These are phyloP conservation scores for Chauna torquata DNA, from an alignment of 2,113 vertebrate genomes.

Conservation along the genomic window DNA sequence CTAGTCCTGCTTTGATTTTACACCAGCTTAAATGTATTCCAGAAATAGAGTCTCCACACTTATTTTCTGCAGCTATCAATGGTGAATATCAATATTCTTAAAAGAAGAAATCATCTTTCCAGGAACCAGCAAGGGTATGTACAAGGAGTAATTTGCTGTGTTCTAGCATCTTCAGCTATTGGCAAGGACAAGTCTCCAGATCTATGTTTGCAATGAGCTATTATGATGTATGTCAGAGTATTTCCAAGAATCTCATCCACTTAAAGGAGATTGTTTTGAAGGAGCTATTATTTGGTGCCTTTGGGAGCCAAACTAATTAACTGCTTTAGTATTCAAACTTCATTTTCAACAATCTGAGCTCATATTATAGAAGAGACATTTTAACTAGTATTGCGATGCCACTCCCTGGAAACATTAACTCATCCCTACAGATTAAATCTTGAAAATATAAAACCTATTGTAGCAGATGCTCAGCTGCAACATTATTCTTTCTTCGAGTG, in stretches of 20 bases:
- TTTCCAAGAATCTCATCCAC: slow-evolving; percentile 51
- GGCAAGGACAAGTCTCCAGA: not conserved
- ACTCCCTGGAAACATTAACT: slow-evolving; percentile 43
- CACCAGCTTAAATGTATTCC: not conserved
- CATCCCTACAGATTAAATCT: not conserved
- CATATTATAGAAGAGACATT: slow-evolving; percentile 22
- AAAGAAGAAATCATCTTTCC: not conserved
- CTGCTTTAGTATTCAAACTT: slow-evolving; percentile 33
- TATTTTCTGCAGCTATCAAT: not conserved
- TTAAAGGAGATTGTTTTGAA: slow-evolving; percentile 48
- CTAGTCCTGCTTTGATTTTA: not conserved
- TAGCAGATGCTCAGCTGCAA: not conserved
- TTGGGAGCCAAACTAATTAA: slow-evolving; percentile 60
- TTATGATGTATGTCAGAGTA: not conserved
- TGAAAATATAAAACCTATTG: not conserved
- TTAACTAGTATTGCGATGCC: not conserved
- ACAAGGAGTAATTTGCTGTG: not conserved
- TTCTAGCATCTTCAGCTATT: slow-evolving; percentile 18
- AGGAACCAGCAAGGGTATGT: not conserved
- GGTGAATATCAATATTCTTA: not conserved
- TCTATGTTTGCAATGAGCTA: not conserved
- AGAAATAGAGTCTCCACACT: not conserved
- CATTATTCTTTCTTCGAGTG: not conserved
- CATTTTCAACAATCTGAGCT: slow-evolving; percentile 29
- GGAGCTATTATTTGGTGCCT: slow-evolving; percentile 29